These are phyloP conservation scores for Dendrophyllia cribrosa DNA, from an alignment of 64 coral and sea anemone genomes.

Conservation along the genomic window DNA sequence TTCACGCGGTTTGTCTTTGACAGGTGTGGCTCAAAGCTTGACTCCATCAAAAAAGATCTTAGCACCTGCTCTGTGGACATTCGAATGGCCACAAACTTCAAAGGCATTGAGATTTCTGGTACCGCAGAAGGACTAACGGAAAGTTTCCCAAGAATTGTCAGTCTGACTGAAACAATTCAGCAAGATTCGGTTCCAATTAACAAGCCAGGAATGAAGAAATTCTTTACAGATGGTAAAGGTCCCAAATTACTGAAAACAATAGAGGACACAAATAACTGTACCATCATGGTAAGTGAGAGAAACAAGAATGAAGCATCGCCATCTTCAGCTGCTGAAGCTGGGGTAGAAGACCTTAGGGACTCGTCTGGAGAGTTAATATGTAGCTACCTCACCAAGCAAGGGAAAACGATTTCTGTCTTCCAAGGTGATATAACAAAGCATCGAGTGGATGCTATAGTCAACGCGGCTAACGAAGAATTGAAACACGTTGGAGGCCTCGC, in stretches of 20 bases:
- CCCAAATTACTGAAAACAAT: slow-evolving; percentile 21
- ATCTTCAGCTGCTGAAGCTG: not conserved
- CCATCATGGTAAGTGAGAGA: slow-evolving; percentile 16
- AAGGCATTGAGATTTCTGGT: slow-evolving; percentile 52
- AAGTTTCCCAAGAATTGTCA: not conserved
- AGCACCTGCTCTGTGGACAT: slow-evolving; percentile 3
- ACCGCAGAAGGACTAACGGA: slow-evolving; percentile 33
- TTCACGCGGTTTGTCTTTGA: slow-evolving; percentile 47
- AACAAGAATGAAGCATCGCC: not conserved
- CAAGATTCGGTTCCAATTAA: slow-evolving; percentile 29
- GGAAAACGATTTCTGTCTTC: slow-evolving; percentile 49
- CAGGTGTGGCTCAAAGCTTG: slow-evolving; percentile 16
- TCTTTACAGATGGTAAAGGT: slow-evolving; percentile 42
- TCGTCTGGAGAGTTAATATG: slow-evolving; percentile 4
- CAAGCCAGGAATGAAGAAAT: slow-evolving; percentile 73
- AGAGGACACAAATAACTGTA: slow-evolving; percentile 38
- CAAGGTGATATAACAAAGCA: slow-evolving; percentile 65
- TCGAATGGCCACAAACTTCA: not conserved
- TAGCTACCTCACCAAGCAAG: slow-evolving; percentile 40
- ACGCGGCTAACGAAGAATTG: slow-evolving; percentile 60
- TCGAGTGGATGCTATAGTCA: slow-evolving; percentile 75
- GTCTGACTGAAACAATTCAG: not conserved
- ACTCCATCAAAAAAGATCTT: slow-evolving; percentile 32
- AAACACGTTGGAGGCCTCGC: slow-evolving; percentile 62
- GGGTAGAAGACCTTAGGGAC: too few relatives aligned